Conservation (phyloP, 2,113 vertebrate genomes). For the Dasyornis broadbenti region DNA sequence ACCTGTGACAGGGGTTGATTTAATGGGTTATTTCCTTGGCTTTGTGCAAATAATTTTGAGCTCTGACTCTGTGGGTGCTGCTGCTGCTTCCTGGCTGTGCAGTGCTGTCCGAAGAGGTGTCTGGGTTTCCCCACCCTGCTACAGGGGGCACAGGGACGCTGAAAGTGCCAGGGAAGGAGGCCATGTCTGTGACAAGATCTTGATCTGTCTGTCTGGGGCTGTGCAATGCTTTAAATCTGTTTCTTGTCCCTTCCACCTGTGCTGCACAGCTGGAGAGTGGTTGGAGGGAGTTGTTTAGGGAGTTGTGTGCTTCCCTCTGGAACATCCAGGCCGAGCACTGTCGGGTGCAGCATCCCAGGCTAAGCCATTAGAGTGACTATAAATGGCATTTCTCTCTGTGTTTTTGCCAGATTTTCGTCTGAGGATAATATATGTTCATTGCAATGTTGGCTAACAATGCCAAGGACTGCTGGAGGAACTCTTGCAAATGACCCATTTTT, state of each 20-base stretch:
- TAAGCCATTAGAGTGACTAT: background rate
- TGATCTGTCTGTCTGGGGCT: background rate
- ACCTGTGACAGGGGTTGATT: background rate
- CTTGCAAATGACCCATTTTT: background rate
- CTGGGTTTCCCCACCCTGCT: background rate
- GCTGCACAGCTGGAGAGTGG: background rate
- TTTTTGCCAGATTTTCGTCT: constrained; percentile 22
- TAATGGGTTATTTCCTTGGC: background rate
- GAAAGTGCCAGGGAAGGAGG: background rate
- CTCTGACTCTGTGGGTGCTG: background rate
- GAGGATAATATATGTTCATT: background rate
- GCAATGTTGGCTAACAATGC: background rate
- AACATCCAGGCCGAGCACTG: background rate
- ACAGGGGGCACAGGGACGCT: background rate
- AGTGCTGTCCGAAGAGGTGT: background rate
- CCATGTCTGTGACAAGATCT: background rate
- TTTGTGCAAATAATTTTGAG: background rate
- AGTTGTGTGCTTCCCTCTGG: background rate
- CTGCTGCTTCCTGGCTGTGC: fast-evolving
- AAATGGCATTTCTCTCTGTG: constrained; percentile 17
- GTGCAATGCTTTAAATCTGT: background rate
- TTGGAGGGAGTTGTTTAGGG: background rate
- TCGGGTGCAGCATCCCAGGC: background rate
- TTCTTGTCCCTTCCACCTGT: background rate
- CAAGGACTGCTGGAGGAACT: constrained; percentile 24